Evolutionary conservation across 2,888 invertebrate genomes (phyloP).

Genomic region (Tipula confusa): DNA sequence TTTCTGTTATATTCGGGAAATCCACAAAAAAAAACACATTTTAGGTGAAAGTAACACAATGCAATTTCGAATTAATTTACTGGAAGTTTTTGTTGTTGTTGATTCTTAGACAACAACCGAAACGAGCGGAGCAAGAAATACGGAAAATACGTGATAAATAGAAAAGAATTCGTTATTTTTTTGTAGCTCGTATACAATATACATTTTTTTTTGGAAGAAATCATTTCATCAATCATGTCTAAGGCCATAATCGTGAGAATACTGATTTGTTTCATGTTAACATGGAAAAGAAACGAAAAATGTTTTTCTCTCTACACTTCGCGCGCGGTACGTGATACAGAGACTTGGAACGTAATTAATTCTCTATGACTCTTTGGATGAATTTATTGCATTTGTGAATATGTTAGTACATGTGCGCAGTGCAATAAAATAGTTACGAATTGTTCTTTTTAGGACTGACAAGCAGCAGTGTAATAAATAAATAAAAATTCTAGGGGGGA

Average conservation of each 20-base stretch:
- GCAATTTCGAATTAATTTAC: not conserved
- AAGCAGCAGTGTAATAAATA: not conserved
- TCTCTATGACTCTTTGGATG: not conserved
- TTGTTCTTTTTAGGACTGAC: not conserved
- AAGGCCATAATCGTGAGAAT: not conserved
- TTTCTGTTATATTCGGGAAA: too few relatives aligned
- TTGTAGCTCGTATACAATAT: too few relatives aligned
- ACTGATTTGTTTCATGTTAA: not conserved
- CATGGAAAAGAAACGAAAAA: not conserved
- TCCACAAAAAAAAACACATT: not conserved
- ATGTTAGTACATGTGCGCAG: not conserved
- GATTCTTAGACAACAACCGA: not conserved
- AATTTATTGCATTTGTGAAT: not conserved
- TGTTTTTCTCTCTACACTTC: not conserved
- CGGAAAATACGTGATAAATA: not conserved
- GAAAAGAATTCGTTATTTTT: not conserved
- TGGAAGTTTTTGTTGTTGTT: not conserved
- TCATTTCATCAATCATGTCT: conserved; percentile 16
- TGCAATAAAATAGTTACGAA: not conserved
- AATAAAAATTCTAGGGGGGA: not conserved
- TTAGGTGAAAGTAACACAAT: conserved; percentile 20
- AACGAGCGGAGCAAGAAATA: not conserved
- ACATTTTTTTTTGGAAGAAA: conserved; percentile 13
- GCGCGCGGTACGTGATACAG: not conserved
- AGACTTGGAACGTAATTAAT: not conserved